phyloP scores from a whole-genome alignment of 2,888 invertebrate genomes.

The Nephrotoma guestfalica region DNA sequence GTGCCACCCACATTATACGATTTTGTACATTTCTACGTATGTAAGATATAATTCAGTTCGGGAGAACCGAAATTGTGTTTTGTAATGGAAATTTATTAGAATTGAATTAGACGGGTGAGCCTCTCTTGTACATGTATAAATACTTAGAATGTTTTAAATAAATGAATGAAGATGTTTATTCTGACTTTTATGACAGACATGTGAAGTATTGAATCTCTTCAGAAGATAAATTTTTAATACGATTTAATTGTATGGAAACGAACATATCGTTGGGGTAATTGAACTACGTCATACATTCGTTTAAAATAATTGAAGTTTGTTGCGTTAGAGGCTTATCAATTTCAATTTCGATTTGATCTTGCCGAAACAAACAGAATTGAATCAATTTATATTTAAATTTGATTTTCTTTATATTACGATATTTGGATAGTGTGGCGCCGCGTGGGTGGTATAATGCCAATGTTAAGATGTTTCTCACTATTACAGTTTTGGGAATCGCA shows the following conservation, averaged over 20 bases:
- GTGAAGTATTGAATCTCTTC: background rate
- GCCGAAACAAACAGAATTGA: background rate
- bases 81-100: background rate
- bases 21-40: background rate
- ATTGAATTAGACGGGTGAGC: background rate
- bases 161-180: background rate
- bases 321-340: background rate
- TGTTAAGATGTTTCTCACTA: background rate
- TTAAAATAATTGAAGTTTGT: too few relatives aligned
- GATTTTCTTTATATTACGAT: background rate
- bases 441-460: background rate
- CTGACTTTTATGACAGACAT: background rate
- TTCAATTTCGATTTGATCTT: background rate
- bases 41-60: background rate
- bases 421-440: background rate
- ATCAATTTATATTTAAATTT: background rate
- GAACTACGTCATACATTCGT: background rate
- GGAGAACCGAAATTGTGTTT: background rate
- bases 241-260: background rate
- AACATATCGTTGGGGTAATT: background rate
- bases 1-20: background rate
- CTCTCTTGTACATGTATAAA: background rate
- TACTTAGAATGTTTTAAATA: background rate
- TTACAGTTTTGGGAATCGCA: background rate
- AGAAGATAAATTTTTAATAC: too few relatives aligned